phyloP scores from a whole-genome alignment of 2,888 invertebrate genomes.

The Blastobasis lacticolella region DNA sequence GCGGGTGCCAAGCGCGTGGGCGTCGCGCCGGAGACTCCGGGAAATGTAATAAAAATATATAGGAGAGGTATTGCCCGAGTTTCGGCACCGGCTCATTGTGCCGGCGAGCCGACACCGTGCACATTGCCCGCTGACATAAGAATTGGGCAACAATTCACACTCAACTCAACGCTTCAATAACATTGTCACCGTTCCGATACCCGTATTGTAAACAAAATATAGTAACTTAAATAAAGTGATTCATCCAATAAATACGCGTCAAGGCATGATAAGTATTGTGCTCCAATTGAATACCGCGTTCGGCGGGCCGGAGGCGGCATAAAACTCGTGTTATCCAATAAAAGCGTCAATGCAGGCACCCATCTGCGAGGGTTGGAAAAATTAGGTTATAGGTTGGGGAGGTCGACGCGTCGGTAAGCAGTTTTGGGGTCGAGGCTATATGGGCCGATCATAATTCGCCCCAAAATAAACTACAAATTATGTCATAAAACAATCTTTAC shows the following conservation, averaged over 20 bases:
- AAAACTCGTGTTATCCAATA: slow-evolving; percentile 43
- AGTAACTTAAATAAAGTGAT: slow-evolving; percentile 21
- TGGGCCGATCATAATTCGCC: slow-evolving; percentile 44
- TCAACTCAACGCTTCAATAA: too few species aligned
- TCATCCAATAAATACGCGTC: slow-evolving; percentile 22
- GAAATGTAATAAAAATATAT: slow-evolving; percentile 28
- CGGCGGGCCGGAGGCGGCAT: slow-evolving; percentile 10
- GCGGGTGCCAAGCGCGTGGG: slow-evolving; percentile 65
- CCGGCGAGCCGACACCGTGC: too few species aligned
- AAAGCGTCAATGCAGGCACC: slow-evolving; percentile 43
- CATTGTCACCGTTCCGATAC: slow-evolving; percentile 10
- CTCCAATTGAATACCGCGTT: slow-evolving; percentile 24
- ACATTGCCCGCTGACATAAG: too few species aligned
- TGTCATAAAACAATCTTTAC: slow-evolving; percentile 32
- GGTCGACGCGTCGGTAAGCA: slow-evolving; percentile 38
- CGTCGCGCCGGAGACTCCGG: slow-evolving; percentile 32
- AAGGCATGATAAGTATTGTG: slow-evolving; percentile 23
- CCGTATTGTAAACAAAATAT: slow-evolving; percentile 22
- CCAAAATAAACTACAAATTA: slow-evolving; percentile 44
- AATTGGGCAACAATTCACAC: too few species aligned
- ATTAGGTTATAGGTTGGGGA: slow-evolving; percentile 59
- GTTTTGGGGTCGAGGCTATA: slow-evolving; percentile 47
- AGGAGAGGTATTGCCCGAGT: slow-evolving; percentile 8
- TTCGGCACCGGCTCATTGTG: slow-evolving; percentile 13
- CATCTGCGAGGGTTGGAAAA: slow-evolving; percentile 46